Evolutionary conservation across 2,888 invertebrate genomes (phyloP).

Genomic region (Sinopyrophorus schimmeli): DNA sequence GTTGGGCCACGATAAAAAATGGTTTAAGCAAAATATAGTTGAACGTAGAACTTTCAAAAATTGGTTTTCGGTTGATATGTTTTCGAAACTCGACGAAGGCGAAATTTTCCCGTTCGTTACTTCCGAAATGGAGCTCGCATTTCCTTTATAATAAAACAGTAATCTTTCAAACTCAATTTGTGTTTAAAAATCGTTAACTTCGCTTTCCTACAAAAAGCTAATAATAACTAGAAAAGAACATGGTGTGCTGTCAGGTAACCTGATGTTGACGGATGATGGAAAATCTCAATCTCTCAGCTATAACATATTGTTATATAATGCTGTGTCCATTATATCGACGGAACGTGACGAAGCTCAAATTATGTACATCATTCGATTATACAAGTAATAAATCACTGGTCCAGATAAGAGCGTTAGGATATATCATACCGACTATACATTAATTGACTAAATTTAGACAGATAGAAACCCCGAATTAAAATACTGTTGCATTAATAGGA

Average conservation of each 20-base stretch:
- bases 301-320: slow-evolving; percentile 16
- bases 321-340: slow-evolving; percentile 9
- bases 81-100: too few relatives aligned
- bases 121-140: too few relatives aligned
- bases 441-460: too few relatives aligned
- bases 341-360: slow-evolving; percentile 1
- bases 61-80: too few relatives aligned
- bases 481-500: too few relatives aligned
- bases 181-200: neutral
- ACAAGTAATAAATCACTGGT: neutral
- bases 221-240: slow-evolving; percentile 10
- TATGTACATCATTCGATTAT: slow-evolving; percentile 4
- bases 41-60: too few relatives aligned
- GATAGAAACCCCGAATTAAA: too few relatives aligned
- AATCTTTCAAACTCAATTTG: neutral
- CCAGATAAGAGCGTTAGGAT: neutral
- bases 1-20: too few relatives aligned
- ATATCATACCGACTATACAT: neutral
- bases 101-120: too few relatives aligned
- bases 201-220: slow-evolving; percentile 2
- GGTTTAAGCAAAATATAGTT: too few relatives aligned
- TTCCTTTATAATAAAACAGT: too few relatives aligned
- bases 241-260: slow-evolving; percentile 11
- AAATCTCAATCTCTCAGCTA: slow-evolving; percentile 19
- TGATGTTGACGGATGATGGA: slow-evolving; percentile 19